phyloP scores from a whole-genome alignment of 1,140 invertebrate genomes.

The Hycleus phaleratus region DNA sequence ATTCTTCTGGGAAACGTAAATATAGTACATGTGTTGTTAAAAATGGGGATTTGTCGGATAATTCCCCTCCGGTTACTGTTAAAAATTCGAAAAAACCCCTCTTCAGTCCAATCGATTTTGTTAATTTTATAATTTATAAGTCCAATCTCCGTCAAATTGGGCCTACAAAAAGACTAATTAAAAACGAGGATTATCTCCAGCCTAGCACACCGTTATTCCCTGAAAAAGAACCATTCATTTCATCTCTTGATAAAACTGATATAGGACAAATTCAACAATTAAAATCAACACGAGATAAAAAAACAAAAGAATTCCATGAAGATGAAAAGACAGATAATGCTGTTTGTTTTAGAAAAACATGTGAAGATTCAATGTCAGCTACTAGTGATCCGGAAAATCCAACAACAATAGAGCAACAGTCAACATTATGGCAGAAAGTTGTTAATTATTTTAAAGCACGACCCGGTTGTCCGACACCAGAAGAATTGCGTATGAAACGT shows the following conservation, averaged over 20 bases:
- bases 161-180: too few species aligned
- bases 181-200: constrained; percentile 1
- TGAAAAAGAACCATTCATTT: too few species aligned
- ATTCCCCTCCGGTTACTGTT: background rate
- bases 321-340: too few species aligned
- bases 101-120: too few species aligned
- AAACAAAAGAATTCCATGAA: too few species aligned
- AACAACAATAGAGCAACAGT: background rate
- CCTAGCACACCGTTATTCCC: too few species aligned
- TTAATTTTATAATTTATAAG: too few species aligned
- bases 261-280: constrained; percentile 4
- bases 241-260: background rate
- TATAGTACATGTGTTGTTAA: background rate
- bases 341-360: too few species aligned
- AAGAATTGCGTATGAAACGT: constrained; percentile 28
- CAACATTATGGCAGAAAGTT: constrained; percentile 23
- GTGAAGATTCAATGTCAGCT: too few species aligned
- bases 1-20: background rate
- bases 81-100: background rate
- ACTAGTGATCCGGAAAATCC: background rate
- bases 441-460: constrained; percentile 32
- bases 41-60: background rate
- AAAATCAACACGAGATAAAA: too few species aligned
- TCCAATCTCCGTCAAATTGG: too few species aligned
- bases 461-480: constrained; percentile 30